phyloP scores from a whole-genome alignment of 2,797 vertebrate genomes.

The Lagodon rhomboides region DNA sequence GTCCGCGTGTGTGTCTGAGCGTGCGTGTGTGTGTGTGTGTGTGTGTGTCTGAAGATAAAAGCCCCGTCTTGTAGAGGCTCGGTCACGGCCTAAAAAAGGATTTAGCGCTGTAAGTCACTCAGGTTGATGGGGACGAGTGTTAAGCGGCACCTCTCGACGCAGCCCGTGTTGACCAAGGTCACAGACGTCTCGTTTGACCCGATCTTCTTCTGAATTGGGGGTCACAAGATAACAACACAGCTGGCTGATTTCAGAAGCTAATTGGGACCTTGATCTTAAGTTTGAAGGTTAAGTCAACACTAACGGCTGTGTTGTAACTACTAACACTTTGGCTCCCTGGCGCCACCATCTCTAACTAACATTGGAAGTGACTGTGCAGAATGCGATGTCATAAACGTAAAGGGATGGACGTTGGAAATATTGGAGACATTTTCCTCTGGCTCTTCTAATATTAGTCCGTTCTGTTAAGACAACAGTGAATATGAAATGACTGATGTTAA shows the following conservation, averaged over 20 bases:
- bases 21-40: conserved; percentile 38
- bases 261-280: background rate
- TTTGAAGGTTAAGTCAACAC: too few species aligned
- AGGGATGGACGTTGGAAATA: background rate
- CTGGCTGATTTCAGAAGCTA: background rate
- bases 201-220: background rate
- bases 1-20: conserved; percentile 50
- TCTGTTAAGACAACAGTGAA: background rate
- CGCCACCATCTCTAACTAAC: background rate
- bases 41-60: conserved; percentile 76
- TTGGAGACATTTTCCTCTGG: background rate
- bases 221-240: conserved; percentile 8
- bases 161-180: conserved; percentile 48
- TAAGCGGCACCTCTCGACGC: conserved; percentile 60
- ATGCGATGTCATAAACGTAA: background rate
- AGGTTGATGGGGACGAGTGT: conserved; percentile 72
- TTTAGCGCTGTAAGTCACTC: conserved; percentile 74
- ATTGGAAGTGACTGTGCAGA: background rate
- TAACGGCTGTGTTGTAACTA: background rate
- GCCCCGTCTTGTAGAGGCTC: conserved; percentile 63
- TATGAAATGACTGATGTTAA: background rate
- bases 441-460: background rate
- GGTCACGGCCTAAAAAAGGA: conserved; percentile 74
- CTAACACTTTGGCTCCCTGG: background rate
- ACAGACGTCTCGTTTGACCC: conserved; percentile 20